These are phyloP conservation scores for Camelus dromedarius DNA, from an alignment of 2,113 vertebrate species.

Conservation along the genomic window DNA sequence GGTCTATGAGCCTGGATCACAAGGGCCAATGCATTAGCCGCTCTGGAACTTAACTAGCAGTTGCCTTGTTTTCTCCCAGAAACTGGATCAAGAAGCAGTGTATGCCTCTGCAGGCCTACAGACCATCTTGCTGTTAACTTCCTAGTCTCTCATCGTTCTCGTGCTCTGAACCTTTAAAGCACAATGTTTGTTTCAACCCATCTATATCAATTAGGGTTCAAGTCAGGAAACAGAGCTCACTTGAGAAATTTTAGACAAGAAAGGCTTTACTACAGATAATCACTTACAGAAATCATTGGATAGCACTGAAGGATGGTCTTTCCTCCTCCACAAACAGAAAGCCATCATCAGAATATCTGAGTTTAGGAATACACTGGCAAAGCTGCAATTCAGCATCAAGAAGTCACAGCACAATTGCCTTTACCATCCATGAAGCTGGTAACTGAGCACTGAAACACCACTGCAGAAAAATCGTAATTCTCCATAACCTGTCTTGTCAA, in stretches of 20 bases:
- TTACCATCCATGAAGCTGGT: neutral
- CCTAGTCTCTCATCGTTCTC: neutral
- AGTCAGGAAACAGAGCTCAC: neutral
- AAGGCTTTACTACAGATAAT: neutral
- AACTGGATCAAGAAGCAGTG: rapidly evolving
- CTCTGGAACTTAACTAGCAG: neutral
- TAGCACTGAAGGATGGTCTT: neutral
- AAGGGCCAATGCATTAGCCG: neutral
- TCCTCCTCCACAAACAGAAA: neutral
- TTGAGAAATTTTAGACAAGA: neutral
- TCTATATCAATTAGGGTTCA: neutral
- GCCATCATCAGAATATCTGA: neutral
- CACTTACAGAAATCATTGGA: neutral
- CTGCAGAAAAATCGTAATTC: neutral
- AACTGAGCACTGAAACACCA: neutral
- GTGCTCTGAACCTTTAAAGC: neutral
- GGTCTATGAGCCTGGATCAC: neutral
- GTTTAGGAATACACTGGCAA: neutral
- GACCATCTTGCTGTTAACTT: neutral
- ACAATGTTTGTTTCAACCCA: neutral
- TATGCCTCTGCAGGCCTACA: neutral
- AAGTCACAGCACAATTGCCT: neutral
- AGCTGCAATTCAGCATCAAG: neutral
- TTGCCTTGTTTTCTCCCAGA: neutral
- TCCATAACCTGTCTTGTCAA: neutral